A percentile compares a stretch with the other conserved stretches of the same genome.
phyloP scores from a whole-genome alignment of 2,797 vertebrate genomes.

The Clarias pachynema region DNA sequence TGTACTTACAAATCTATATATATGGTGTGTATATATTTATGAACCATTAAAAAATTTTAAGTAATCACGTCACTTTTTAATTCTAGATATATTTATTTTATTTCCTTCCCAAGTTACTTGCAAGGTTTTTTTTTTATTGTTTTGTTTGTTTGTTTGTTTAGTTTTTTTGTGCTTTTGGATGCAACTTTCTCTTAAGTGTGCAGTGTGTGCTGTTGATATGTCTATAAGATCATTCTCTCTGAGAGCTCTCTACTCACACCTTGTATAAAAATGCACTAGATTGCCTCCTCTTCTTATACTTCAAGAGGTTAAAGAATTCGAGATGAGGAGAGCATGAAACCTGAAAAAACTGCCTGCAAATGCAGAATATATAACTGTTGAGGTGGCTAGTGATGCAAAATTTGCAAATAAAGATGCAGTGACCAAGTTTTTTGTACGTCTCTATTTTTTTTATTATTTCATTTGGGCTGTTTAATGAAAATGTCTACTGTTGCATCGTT shows the following conservation, averaged over 20 bases:
- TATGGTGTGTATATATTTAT: conserved; percentile 78
- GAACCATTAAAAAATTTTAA: conserved; percentile 57
- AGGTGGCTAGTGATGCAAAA: conserved; percentile 76
- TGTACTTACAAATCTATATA: conserved; percentile 91
- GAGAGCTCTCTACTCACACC: not conserved
- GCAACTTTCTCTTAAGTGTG: not conserved
- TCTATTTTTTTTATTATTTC: not conserved
- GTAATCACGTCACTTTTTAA: conserved; percentile 79
- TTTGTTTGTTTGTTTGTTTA: rapidly evolving
- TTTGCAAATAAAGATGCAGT: conserved; percentile 77
- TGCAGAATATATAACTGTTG: conserved; percentile 64
- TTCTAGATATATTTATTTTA: conserved; percentile 95
- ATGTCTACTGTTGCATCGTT: not conserved
- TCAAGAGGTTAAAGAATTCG: conserved; percentile 9
- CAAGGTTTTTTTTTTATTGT: conserved; percentile 68
- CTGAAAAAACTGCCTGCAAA: conserved; percentile 29
- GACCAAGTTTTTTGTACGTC: conserved; percentile 55
- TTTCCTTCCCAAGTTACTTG: conserved; percentile 74
- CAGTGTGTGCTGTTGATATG: not conserved
- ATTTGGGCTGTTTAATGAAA: not conserved
- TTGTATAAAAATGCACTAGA: conserved; percentile 17
- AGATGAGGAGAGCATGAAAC: conserved; percentile 34
- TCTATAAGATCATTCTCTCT: not conserved
- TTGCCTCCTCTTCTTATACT: not conserved
- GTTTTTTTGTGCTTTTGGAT: conserved; percentile 48